These are phyloP conservation scores for Carabus problematicus DNA, from an alignment of 2,888 invertebrate genomes.

Conservation along the genomic window DNA sequence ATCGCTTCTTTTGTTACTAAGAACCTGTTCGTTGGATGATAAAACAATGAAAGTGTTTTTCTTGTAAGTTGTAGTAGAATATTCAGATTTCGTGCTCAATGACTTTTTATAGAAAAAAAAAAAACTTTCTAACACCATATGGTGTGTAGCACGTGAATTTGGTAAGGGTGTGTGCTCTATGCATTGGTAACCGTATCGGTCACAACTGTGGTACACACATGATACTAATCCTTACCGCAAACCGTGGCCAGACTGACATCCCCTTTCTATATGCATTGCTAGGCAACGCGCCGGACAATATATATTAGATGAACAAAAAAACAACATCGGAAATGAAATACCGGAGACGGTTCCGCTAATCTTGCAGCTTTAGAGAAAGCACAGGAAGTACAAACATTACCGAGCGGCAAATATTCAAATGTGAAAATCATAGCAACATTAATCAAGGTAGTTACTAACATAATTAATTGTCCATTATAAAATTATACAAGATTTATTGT, in stretches of 20 bases:
- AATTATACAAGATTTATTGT: too few species aligned
- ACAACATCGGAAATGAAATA: constrained; percentile 2
- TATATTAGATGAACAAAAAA: background rate
- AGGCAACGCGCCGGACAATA: constrained; percentile 4
- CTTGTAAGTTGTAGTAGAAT: too few species aligned
- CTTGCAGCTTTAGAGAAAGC: constrained; percentile 18
- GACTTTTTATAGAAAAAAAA: too few species aligned
- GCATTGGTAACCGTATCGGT: constrained; percentile 19
- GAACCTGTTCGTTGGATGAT: too few species aligned
- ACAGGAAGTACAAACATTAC: background rate
- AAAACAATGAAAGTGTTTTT: too few species aligned
- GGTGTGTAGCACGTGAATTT: constrained; percentile 20
- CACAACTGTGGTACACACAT: background rate
- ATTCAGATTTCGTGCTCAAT: too few species aligned
- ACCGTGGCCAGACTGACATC: constrained; percentile 6
- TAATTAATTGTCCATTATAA: too few species aligned
- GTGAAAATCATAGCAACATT: too few species aligned
- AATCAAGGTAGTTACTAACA: too few species aligned
- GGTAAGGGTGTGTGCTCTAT: background rate
- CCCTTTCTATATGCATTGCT: background rate
- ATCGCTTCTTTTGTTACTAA: too few species aligned
- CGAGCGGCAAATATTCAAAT: background rate
- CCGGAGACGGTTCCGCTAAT: background rate
- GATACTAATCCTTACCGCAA: constrained; percentile 18
- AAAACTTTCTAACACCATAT: background rate